Conservation (phyloP, 35 echinoderm and acorn worm species). For the Anneissia japonica region DNA sequence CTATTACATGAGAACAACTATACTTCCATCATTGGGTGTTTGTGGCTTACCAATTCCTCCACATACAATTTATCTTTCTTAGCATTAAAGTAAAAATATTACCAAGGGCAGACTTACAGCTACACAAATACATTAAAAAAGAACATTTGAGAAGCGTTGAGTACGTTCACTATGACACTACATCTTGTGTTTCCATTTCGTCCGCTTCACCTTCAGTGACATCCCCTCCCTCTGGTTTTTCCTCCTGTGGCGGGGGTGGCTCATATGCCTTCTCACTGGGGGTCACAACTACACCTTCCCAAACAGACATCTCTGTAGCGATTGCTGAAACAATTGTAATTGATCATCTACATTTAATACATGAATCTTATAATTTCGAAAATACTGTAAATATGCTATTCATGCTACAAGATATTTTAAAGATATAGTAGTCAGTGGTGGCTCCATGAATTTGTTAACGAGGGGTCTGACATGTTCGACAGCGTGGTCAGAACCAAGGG, state of each 20-base stretch:
- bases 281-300: conserved; percentile 97
- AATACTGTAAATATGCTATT: background rate
- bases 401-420: background rate
- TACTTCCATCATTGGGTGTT: too few relatives aligned
- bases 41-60: too few relatives aligned
- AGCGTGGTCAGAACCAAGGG: too few relatives aligned
- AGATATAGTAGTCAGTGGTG: background rate
- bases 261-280: conserved; percentile 97
- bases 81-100: too few relatives aligned
- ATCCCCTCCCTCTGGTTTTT: conserved; percentile 38
- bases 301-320: conserved; percentile 81
- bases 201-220: conserved; percentile 48
- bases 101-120: too few relatives aligned
- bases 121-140: too few relatives aligned
- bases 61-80: too few relatives aligned
- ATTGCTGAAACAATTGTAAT: conserved; percentile 44
- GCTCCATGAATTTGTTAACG: too few relatives aligned
- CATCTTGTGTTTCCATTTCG: conserved; percentile 63
- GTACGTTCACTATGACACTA: background rate
- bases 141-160: too few relatives aligned
- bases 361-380: background rate
- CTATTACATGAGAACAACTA: too few relatives aligned
- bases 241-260: conserved; percentile 53
- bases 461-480: too few relatives aligned
- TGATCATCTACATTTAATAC: background rate